Evolutionary conservation across 2,797 vertebrate genomes (phyloP), one percentile per base, ranked within the genome.

Genomic region (Masticophis lateralis): DNA sequence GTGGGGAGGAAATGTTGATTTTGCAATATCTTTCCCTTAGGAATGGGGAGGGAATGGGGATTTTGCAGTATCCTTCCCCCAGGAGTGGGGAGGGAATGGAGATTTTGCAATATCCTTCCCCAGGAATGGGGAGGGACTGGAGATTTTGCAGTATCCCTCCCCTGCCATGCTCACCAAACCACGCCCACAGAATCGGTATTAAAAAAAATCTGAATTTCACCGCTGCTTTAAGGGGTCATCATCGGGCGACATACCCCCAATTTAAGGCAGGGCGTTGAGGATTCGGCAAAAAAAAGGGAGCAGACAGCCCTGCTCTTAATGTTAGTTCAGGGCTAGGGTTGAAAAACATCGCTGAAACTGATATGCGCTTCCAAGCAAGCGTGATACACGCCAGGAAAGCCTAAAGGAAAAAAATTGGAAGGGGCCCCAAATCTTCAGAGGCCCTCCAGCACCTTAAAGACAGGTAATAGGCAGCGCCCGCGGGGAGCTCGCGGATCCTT

Each of bases 51-150:
- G 47, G 47, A 47, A 0, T 47, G 47, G 47, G 0, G 47, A 47
- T 47, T 47, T 47, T 47, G 47, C 1, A 47, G 0, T 47, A 47
- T 47, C 47, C 47, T 47, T 6, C 47, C 47, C 47, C 47, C 47
- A 0, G 5, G 47, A 47, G 0, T 47, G 51, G 1, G 51, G 51
- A 51, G 51, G 51, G 1, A 51, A 0, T 51, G 51, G 51, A 1
- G 51, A 51, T 51, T 51, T 51, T 51, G 51, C 51, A 51, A 0
- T 51, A 51, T 8, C 51, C 8, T 51, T 9, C 51, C 7, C 51
- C 51, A 7, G 51, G 51, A 51, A 1, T 47, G 47, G 4, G 47
- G 47, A 47, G 47, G 47, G 0, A 47, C 47, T 1, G 47, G 47
- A 47, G 47, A 47, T 47, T 47, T 47, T 47, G 47, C 47, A 47